Evolutionary conservation across 1,140 invertebrate genomes (phyloP).

Genomic region (Harlomillsia oculata): DNA sequence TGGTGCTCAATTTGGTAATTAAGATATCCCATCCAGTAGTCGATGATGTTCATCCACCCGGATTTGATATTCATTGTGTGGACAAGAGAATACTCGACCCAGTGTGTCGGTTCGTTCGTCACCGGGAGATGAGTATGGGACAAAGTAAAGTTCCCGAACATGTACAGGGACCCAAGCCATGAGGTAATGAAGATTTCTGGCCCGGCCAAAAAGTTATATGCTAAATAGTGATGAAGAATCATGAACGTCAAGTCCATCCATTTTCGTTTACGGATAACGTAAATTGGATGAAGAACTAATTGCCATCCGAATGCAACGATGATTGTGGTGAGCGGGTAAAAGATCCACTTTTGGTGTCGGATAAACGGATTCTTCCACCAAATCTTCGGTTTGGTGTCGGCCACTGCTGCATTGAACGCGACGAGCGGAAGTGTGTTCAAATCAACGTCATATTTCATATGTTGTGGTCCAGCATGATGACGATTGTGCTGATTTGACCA

Average conservation of each 20-base stretch:
- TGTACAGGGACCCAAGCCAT: slow-evolving; percentile 5
- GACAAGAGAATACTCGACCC: slow-evolving; percentile 26
- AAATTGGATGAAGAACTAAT: not conserved
- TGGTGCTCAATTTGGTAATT: slow-evolving; percentile 17
- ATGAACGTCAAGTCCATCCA: not conserved
- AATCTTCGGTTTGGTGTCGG: not conserved
- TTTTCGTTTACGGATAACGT: too few species aligned
- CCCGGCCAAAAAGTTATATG: not conserved
- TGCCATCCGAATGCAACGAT: not conserved
- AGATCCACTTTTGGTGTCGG: not conserved
- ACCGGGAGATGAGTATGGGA: slow-evolving; percentile 24
- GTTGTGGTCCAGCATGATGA: not conserved
- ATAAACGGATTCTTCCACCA: not conserved
- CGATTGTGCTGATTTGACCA: not conserved
- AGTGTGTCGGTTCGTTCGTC: slow-evolving; percentile 16
- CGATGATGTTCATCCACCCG: not conserved
- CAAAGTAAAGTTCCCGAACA: slow-evolving; percentile 22
- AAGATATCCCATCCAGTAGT: slow-evolving; percentile 31
- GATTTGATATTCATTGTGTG: slow-evolving; percentile 20
- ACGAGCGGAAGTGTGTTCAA: not conserved
- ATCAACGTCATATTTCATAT: not conserved
- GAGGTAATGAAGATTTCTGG: not conserved
- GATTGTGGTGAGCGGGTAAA: slow-evolving; percentile 1
- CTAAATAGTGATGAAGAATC: not conserved
- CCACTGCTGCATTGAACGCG: not conserved